Evolutionary conservation across 1,140 invertebrate genomes (phyloP), one percentile per base, ranked within the genome.

Genomic region (Drosophila busckii): DNA sequence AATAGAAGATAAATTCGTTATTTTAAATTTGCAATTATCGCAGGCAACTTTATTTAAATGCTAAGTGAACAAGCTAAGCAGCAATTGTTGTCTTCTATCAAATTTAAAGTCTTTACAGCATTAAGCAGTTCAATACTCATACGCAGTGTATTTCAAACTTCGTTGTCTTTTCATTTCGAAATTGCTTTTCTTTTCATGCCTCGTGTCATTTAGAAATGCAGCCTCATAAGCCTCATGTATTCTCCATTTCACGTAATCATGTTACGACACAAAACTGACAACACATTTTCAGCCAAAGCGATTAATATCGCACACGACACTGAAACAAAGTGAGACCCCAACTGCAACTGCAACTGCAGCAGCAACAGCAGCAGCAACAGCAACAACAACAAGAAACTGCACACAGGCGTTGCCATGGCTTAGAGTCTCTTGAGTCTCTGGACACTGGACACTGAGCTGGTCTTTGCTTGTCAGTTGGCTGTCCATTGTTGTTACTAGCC

Each of bases 281-380:
- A 80, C 80, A 84, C 62, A 82, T 80, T 84, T 84, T 82, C 82
- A 82, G 64, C 69, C 64, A 71, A 84, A 68, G 59, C 82, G 82
- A 84, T 84, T 85, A 84, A 84, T 85, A 84, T 84, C 82, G 70
- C 69, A 85, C 73, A 84, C 73, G 80, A 75, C 58, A 67, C 52
- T 41, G 13, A 53, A 54, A 31, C 37, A 23, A 12, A n/a, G n/a
- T n/a, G n/a, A 28, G 25, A 32, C 34, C 40, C 19, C 22, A 31
- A 29, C n/a, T 8, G 6, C 23, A 38, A 40, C 19, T 60, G 50
- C 54, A 42, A 40, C 23, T 49, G 58, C 31, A 44, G 25, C 32
- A 20, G 8, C 8, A 10, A 15, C 19, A 13, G 10, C 13, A 64
- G 41, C 53, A 40, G 52, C 46, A 32, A 63, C 58, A n/a, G n/a